These are phyloP conservation scores for Grammomys surdaster DNA, from an alignment of 2,113 vertebrate genomes.

Conservation along the genomic window DNA sequence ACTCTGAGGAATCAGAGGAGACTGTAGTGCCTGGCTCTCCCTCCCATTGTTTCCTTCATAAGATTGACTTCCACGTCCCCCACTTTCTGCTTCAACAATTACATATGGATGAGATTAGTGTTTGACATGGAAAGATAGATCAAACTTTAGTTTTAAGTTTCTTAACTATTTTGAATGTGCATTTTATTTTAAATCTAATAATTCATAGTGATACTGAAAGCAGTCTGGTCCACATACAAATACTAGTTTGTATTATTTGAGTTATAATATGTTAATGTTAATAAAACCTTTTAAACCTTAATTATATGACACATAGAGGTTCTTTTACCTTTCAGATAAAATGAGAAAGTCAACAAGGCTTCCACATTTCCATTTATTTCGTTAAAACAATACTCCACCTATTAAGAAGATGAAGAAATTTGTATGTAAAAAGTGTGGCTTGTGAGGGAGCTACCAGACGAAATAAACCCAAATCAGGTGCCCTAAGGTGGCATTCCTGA, in stretches of 20 bases:
- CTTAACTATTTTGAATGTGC: background rate
- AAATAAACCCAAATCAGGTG: background rate
- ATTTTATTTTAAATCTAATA: background rate
- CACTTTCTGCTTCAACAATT: background rate
- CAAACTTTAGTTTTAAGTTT: background rate
- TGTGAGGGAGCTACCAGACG: background rate
- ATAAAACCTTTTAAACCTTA: background rate
- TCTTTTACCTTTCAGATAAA: background rate
- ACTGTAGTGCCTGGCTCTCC: too few relatives aligned
- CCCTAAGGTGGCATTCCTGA: background rate
- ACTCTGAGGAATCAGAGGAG: too few relatives aligned
- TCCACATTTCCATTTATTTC: background rate
- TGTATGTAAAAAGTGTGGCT: background rate
- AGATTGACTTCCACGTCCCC: too few relatives aligned
- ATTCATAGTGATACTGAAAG: background rate
- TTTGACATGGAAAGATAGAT: background rate
- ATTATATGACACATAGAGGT: background rate
- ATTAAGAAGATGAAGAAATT: background rate
- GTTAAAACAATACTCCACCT: background rate
- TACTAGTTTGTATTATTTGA: background rate
- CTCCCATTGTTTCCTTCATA: too few relatives aligned
- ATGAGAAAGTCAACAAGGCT: background rate
- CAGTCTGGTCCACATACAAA: background rate
- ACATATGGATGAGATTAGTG: background rate
- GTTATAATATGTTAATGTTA: background rate